Conservation (phyloP, 2,113 vertebrate species). For the Alethe castanea region DNA sequence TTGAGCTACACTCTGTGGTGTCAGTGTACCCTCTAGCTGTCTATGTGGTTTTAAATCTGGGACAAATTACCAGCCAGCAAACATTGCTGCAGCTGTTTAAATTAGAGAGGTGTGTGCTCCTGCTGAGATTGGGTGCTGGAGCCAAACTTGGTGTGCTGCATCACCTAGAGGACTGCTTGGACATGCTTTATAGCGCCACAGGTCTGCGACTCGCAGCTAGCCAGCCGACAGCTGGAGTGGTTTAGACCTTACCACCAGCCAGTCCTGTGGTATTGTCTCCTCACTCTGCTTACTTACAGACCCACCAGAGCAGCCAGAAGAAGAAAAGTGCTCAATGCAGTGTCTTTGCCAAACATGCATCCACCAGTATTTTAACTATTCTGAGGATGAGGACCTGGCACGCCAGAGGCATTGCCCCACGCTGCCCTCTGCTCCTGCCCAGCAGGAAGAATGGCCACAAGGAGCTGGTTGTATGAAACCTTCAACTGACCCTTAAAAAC, state of each 20-base stretch:
- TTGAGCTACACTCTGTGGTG: rapidly evolving
- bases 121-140: not conserved
- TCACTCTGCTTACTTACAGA: not conserved
- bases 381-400: not conserved
- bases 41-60: not conserved
- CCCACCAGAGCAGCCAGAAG: not conserved
- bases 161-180: not conserved
- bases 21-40: not conserved
- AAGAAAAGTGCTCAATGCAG: not conserved
- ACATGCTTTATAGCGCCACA: rapidly evolving
- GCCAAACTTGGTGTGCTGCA: not conserved
- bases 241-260: not conserved
- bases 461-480: not conserved
- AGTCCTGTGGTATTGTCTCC: not conserved
- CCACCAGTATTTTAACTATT: not conserved
- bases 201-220: rapidly evolving
- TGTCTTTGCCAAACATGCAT: not conserved
- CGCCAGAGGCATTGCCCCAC: rapidly evolving
- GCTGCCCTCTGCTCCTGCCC: not conserved
- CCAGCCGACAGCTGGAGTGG: rapidly evolving
- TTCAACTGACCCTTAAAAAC: not conserved
- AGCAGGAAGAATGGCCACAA: rapidly evolving
- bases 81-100: not conserved
- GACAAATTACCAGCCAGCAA: not conserved
- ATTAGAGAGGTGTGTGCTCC: not conserved